Percentiles rank a stretch among this genome's conserved stretches.
phyloP scores from a whole-genome alignment of 2,888 invertebrate genomes.

The Philopedon plagiatum region DNA sequence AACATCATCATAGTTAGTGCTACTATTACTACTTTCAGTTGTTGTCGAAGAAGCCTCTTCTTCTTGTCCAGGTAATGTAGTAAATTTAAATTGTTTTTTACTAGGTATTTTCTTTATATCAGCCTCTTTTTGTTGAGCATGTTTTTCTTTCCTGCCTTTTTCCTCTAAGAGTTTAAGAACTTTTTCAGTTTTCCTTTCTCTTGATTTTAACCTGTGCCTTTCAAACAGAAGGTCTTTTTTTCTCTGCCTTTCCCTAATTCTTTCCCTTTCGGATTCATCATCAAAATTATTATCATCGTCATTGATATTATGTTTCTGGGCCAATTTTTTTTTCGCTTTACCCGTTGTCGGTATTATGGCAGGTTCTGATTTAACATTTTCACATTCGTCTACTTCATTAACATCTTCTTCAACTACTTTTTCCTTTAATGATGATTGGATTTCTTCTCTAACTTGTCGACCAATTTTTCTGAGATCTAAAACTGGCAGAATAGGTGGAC shows the following conservation, averaged over 20 bases:
- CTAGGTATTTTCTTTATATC: constrained; percentile 59
- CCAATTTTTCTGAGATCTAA: constrained; percentile 75
- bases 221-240: constrained; percentile 52
- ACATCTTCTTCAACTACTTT: constrained; percentile 56
- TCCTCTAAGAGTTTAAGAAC: constrained; percentile 49
- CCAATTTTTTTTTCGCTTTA: constrained; percentile 64
- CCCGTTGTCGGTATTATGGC: constrained; percentile 64
- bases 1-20: constrained; percentile 54
- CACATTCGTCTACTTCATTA: constrained; percentile 44
- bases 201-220: constrained; percentile 50
- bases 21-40: constrained; percentile 77
- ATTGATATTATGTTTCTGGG: constrained; percentile 61
- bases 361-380: constrained; percentile 56
- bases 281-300: constrained; percentile 47
- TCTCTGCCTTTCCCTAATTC: constrained; percentile 33
- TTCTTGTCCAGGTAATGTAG: constrained; percentile 68
- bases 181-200: constrained; percentile 49
- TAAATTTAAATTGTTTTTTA: constrained; percentile 52
- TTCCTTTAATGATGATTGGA: constrained; percentile 57
- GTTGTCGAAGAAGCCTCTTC: constrained; percentile 81
- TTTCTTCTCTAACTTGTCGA: constrained; percentile 67
- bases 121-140: constrained; percentile 61
- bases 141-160: constrained; percentile 58
- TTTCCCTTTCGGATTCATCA: constrained; percentile 36
- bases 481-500: constrained; percentile 72